phyloP scores from a whole-genome alignment of 2,888 invertebrate species.

The Sabatieria punctata region DNA sequence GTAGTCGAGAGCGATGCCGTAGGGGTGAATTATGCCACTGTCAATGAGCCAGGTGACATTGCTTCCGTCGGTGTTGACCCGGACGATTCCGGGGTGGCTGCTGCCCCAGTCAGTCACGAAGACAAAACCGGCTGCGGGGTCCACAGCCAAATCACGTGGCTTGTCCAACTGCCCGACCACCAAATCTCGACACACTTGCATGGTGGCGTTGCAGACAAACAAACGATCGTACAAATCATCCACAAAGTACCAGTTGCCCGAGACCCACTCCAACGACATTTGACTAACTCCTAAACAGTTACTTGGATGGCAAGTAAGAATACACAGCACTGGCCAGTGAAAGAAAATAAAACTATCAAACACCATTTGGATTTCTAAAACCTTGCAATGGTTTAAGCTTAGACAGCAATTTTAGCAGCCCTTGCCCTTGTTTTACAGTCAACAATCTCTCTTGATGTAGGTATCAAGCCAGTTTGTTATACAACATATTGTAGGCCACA shows the following conservation, averaged over 20 bases:
- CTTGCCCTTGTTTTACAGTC: too few relatives aligned
- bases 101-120: conserved; percentile 61
- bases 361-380: too few relatives aligned
- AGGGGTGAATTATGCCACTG: conserved; percentile 57
- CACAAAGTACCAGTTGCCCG: conserved; percentile 66
- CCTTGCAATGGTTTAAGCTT: too few relatives aligned
- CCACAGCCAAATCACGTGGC: conserved; percentile 56
- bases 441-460: too few relatives aligned
- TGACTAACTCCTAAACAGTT: conserved; percentile 53
- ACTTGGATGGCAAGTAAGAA: too few relatives aligned
- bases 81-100: conserved; percentile 45
- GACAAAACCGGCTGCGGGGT: conserved; percentile 51
- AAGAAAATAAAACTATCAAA: too few relatives aligned
- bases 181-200: conserved; percentile 51
- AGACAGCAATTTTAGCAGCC: too few relatives aligned
- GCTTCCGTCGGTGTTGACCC: conserved; percentile 49
- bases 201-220: conserved; percentile 48
- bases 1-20: conserved; percentile 53
- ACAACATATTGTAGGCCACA: too few relatives aligned
- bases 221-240: conserved; percentile 51
- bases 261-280: conserved; percentile 64
- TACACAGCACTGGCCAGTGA: too few relatives aligned
- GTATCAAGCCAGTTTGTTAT: too few relatives aligned
- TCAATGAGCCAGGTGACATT: conserved; percentile 45
- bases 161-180: conserved; percentile 50